These are phyloP conservation scores for Drosophila infuscata DNA, from an alignment of 2,888 invertebrate genomes.

Conservation along the genomic window DNA sequence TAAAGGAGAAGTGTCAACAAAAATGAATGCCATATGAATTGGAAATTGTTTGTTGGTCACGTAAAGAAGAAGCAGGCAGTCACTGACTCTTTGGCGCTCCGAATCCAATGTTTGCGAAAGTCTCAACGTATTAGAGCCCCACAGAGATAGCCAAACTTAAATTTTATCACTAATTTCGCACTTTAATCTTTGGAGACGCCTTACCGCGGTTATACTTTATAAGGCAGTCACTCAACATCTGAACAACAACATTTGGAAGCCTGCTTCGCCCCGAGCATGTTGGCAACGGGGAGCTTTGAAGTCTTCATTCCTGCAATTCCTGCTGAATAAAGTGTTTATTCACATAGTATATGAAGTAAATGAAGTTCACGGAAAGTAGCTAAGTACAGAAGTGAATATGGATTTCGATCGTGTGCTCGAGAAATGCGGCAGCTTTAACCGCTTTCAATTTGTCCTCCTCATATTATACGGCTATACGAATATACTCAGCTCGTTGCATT, in stretches of 20 bases:
- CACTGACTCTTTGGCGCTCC: constrained; percentile 12
- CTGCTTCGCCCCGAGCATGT: constrained; percentile 48
- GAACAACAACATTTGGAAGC: constrained; percentile 35
- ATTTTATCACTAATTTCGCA: constrained; percentile 54
- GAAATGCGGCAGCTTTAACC: constrained; percentile 86
- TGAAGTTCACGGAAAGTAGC: not conserved
- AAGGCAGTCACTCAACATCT: constrained; percentile 53
- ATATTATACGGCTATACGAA: constrained; percentile 86
- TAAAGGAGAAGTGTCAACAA: not conserved
- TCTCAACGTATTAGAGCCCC: constrained; percentile 24
- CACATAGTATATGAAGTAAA: not conserved
- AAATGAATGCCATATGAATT: not conserved
- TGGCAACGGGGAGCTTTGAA: constrained; percentile 32
- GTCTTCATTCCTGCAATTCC: not conserved
- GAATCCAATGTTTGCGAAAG: constrained; percentile 41
- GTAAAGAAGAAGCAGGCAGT: constrained; percentile 13
- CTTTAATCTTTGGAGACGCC: constrained; percentile 48
- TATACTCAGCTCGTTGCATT: constrained; percentile 86
- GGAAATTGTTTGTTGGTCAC: not conserved
- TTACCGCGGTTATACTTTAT: constrained; percentile 57
- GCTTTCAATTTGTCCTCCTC: constrained; percentile 86
- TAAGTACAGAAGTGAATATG: constrained; percentile 59
- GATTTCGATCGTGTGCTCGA: constrained; percentile 86
- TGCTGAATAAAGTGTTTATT: constrained; percentile 20
- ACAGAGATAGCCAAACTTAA: constrained; percentile 53